These are phyloP conservation scores for Leucophenga montana DNA, from an alignment of 2,888 invertebrate species.

Conservation along the genomic window DNA sequence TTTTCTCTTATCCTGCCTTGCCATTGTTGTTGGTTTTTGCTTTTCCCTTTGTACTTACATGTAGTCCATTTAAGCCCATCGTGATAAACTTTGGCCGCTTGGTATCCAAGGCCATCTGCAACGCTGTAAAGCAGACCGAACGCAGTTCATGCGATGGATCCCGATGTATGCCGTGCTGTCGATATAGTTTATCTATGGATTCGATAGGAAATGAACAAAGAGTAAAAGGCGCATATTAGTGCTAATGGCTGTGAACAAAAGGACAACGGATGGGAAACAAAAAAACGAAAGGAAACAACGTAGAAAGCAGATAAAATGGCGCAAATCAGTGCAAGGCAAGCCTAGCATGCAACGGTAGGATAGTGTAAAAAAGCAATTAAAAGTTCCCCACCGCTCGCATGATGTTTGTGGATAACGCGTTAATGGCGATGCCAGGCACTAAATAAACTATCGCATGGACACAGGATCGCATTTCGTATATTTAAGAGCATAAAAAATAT, in stretches of 20 bases:
- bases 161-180: slow-evolving; percentile 84
- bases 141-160: slow-evolving; percentile 88
- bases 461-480: background rate
- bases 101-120: slow-evolving; percentile 91
- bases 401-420: too few species aligned
- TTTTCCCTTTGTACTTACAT: slow-evolving; percentile 79
- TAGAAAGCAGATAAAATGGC: slow-evolving; percentile 20
- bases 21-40: slow-evolving; percentile 25
- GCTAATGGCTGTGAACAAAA: slow-evolving; percentile 6
- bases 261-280: background rate
- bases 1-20: background rate
- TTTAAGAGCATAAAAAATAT: too few species aligned
- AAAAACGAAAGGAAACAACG: slow-evolving; percentile 15
- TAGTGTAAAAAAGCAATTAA: slow-evolving; percentile 14
- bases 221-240: slow-evolving; percentile 63
- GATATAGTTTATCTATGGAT: slow-evolving; percentile 82
- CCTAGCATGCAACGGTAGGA: too few species aligned
- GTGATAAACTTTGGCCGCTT: slow-evolving; percentile 88
- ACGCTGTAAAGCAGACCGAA: slow-evolving; percentile 86
- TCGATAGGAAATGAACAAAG: slow-evolving; percentile 68
- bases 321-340: too few species aligned
- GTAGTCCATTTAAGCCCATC: slow-evolving; percentile 89
- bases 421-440: background rate
- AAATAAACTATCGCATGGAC: too few species aligned
- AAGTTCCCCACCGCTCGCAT: background rate